Conservation (phyloP, 2,113 vertebrate genomes). For the Platysternon megacephalum region DNA sequence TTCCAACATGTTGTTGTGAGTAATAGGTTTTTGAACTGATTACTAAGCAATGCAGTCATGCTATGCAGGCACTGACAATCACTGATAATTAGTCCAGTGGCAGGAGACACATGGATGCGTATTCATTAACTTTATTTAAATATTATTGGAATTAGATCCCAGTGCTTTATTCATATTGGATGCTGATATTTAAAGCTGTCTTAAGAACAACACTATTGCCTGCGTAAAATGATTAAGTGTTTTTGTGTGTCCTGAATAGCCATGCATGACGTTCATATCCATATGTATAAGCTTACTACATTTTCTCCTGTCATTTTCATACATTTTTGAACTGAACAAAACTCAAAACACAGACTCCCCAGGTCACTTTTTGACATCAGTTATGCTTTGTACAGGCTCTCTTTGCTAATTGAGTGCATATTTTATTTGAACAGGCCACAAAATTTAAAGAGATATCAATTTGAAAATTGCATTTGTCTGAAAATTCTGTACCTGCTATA, state of each 20-base stretch:
- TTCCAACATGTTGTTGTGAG: not conserved
- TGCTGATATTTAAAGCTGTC: slow-evolving; percentile 46
- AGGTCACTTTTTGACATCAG: slow-evolving; percentile 56
- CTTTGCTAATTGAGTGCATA: not conserved
- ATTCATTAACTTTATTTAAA: slow-evolving; percentile 37
- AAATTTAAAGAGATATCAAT: not conserved
- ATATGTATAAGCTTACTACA: slow-evolving; percentile 52
- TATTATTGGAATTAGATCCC: not conserved
- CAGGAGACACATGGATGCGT: slow-evolving; percentile 15
- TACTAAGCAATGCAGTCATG: not conserved
- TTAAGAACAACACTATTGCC: slow-evolving; percentile 25
- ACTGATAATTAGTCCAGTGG: not conserved
- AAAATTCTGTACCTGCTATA: not conserved
- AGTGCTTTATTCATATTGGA: slow-evolving; percentile 19
- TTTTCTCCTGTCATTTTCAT: slow-evolving; percentile 62
- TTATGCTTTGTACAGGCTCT: slow-evolving; percentile 30
- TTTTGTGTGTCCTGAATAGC: slow-evolving; percentile 44
- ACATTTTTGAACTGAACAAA: slow-evolving; percentile 61
- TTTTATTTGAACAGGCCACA: not conserved
- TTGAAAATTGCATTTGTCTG: not conserved
- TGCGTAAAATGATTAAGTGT: slow-evolving; percentile 50
- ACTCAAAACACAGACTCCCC: slow-evolving; percentile 45
- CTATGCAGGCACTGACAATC: slow-evolving; percentile 12
- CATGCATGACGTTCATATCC: slow-evolving; percentile 53
- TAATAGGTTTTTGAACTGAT: slow-evolving; percentile 5